A percentile compares a stretch with the other conserved stretches of the same genome.
phyloP scores from a whole-genome alignment of 2,797 vertebrate genomes.

The Microctenopoma lineatum region DNA sequence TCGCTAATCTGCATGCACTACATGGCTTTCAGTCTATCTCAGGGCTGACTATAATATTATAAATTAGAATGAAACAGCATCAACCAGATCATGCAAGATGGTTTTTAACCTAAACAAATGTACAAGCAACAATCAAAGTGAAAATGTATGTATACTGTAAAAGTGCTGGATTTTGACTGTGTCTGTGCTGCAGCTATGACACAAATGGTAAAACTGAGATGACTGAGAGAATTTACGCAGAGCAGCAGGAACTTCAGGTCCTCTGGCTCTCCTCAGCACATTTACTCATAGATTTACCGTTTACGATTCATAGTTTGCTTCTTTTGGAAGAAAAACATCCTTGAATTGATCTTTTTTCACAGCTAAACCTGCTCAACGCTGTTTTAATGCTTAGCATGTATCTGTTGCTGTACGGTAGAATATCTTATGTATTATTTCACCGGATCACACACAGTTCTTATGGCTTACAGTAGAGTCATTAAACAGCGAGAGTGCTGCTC shows the following conservation, averaged over 20 bases:
- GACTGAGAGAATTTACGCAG: background rate
- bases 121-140: no score
- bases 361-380: background rate
- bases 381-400: conserved; percentile 6
- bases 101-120: no score
- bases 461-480: conserved; percentile 12
- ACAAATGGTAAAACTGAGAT: background rate
- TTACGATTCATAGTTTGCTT: no score
- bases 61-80: background rate
- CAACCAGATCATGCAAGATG: background rate
- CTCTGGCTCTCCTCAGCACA: background rate
- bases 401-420: background rate
- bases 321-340: background rate
- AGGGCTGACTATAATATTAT: no score
- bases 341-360: background rate
- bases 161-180: no score
- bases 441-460: conserved; percentile 14
- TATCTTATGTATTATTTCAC: conserved; percentile 34
- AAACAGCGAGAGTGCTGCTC: conserved; percentile 35
- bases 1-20: background rate
- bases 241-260: background rate
- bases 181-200: background rate
- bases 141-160: no score
- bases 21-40: background rate
- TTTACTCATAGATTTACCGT: background rate